Evolutionary conservation across 2,113 vertebrate genomes (phyloP), one percentile per base, ranked within the genome.

Genomic region (Beaufortia kweichowensis): DNA sequence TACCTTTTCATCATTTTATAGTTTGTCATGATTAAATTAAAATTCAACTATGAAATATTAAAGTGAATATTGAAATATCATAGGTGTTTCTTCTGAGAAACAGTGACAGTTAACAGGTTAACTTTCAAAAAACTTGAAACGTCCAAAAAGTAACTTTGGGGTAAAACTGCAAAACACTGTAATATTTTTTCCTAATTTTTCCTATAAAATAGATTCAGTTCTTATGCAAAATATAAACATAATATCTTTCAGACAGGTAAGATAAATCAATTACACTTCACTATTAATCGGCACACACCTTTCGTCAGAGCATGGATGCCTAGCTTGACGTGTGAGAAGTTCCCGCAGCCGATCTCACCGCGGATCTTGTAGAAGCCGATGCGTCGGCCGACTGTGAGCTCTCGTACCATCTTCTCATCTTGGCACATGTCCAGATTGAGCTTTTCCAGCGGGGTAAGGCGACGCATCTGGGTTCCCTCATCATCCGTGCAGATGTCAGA

Each of bases 281-380:
- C 3, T 14, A 10, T 19, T 62, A 6, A 39, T 53, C 19, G 9
- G 6, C 48, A 23, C 88, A 76, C 94, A 97, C 97, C 97, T 97
- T 95, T 98, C 57, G 94, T 97, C 67, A 99, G 90, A 19, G 95
- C 93, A 84, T 99, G 97, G 83, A 99, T 93, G 77, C 96, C 96
- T 19, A 98, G 92, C 81, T 97, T 98, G 85, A 99, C 97, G 78
- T 98, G 96, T 0, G 97, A 99, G 77, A 99, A 99, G 90, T 98
- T 99, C n/a, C 97, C 97, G 29, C 93, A 95, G 77, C 97, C 97
- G 3, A 99, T 96, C 85, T 99, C 95, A 39, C 96, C 97, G 26
- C 95, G 93, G 79, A 99, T 88, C 82, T 95, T 93, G 85, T 99
- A 99, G 89, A 99, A 96, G 83, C 95, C 95, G n/a, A 99, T 94